Base-by-base conservation (phyloP, 2,888 invertebrate genomes). In the Crioceris asparagi region DNA sequence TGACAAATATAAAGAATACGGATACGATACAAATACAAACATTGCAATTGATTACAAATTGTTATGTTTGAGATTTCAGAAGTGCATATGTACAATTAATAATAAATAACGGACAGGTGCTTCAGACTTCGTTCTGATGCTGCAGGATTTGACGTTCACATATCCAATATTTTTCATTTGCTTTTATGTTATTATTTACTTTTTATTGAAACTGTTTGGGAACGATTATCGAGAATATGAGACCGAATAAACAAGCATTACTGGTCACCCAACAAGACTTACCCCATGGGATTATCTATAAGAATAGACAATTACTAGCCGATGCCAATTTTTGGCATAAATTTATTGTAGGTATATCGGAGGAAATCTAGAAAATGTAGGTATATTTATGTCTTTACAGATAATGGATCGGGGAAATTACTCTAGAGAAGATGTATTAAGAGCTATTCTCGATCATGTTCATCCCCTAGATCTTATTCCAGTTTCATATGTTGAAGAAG, bases 391-490 rank as follows among this genome's bases (percentile, higher is more conserved):
- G 19, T 11, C 31, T 30, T 41, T 42, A 33, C 17, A 54, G 53
- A 39, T 53, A 14, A 36, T 29, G 27, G 46, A 47, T 46, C 63
- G 64, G 8, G 57, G 50, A 4, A 50, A 52, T 6, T 57, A 59
- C 29, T 53, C 39, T n/a, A 44, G 54, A 32, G 45, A 55, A 35
- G 38, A 46, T 30, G 33, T 69, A 11, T 48, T 71, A 16, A 62
- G 61, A 48, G 57, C 62, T 5, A 61, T 72, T 38, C 48, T 71
- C 29, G 59, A 59, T 17, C 57, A 65, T 11, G 61, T 68, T 2
- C 59, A 66, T 36, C 70, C 71, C 1, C 52, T 62, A 2, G 69
- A 71, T 48, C 55, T 71, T 16, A 66, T 71, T 37, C 71, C 71
- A 3, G 65, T 71, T 0, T 67, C 64, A 48, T 64, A 62, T 45